Base-by-base conservation (phyloP, 1,140 invertebrate species). In the Chironomus tepperi region DNA sequence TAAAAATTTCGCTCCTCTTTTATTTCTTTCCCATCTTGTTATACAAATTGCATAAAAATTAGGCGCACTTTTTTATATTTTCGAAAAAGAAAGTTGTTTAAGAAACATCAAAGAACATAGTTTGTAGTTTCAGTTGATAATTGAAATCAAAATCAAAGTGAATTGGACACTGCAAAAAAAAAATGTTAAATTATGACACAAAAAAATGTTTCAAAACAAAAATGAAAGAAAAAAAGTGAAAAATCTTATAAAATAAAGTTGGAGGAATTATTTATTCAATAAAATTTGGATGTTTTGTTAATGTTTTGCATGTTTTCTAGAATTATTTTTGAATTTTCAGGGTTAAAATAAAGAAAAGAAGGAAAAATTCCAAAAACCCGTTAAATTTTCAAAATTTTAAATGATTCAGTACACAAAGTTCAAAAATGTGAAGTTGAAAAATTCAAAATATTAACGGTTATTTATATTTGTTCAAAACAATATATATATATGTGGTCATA, bases 31-130 rank as follows among this genome's bases (percentile, higher is more conserved):
- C 65, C n/a, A 18, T 57, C 12, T 5, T 57, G 47, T 57, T 70
- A 19, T 70, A 19, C 18, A 18, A 19, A 18, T 70, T 70, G 18
- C 65, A 70, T 70, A 18, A 70, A 18, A 70, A 70, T 70, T 70
- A 70, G 65, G 65, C 65, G 65, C 65, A 19, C 65, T 70, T 70
- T 70, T 67, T 18, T 57, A 57, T 12, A 12, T 12, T 57, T 57
- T 57, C 12, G 12, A n/a, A 57, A n/a, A 5, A 12, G 9, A 15
- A 12, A 47, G 43, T 15, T 57, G 47, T 57, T 34, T 34, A 34
- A 34, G 24, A 34, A 57, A 57, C 47, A n/a, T 57, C 47, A 57
- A 57, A 2, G 24, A 34, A 34, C 5, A 5, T 34, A 34, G 24
- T 34, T 34, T 34, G 24, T 34, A 34, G 24, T 34, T 34, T 34